Conservation (phyloP, 2,888 invertebrate species). For the Pachliopta kotzebuea region DNA sequence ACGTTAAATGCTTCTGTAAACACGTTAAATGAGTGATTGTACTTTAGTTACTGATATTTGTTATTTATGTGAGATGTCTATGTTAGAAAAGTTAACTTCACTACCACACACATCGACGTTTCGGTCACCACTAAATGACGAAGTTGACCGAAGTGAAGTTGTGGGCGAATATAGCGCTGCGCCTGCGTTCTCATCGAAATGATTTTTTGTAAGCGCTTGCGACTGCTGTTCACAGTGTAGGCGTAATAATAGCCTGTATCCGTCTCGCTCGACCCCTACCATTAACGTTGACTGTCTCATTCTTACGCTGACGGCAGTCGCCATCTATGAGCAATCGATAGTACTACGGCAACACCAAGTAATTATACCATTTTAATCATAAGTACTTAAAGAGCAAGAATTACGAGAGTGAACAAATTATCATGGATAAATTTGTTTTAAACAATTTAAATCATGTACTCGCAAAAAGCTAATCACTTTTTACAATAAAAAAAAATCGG, state of each 20-base stretch:
- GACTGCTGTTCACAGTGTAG: constrained; percentile 71
- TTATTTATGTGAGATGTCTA: constrained; percentile 73
- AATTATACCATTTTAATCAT: constrained; percentile 33
- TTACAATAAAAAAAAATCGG: too few relatives aligned
- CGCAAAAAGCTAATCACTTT: neutral
- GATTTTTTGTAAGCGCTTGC: constrained; percentile 76
- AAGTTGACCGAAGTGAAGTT: constrained; percentile 78
- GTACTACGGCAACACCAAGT: constrained; percentile 43
- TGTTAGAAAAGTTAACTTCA: constrained; percentile 80
- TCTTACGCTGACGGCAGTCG: constrained; percentile 48
- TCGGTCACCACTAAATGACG: constrained; percentile 78
- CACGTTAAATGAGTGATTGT: constrained; percentile 70
- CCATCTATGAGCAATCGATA: constrained; percentile 64
- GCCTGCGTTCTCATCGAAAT: constrained; percentile 71
- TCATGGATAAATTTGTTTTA: neutral
- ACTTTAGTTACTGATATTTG: constrained; percentile 76
- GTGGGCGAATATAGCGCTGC: constrained; percentile 77
- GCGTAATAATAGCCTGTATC: constrained; percentile 68
- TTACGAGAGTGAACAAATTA: constrained; percentile 12
- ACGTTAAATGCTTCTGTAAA: constrained; percentile 70
- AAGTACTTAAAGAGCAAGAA: constrained; percentile 3
- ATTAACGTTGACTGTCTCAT: constrained; percentile 38
- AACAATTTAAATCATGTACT: neutral
- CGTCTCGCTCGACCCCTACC: constrained; percentile 54
- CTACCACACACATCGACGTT: constrained; percentile 79